A percentile compares a stretch with the other conserved stretches of the same genome.
These are phyloP conservation scores for Paratilapia polleni DNA, from an alignment of 2,113 vertebrate species.

Conservation along the genomic window DNA sequence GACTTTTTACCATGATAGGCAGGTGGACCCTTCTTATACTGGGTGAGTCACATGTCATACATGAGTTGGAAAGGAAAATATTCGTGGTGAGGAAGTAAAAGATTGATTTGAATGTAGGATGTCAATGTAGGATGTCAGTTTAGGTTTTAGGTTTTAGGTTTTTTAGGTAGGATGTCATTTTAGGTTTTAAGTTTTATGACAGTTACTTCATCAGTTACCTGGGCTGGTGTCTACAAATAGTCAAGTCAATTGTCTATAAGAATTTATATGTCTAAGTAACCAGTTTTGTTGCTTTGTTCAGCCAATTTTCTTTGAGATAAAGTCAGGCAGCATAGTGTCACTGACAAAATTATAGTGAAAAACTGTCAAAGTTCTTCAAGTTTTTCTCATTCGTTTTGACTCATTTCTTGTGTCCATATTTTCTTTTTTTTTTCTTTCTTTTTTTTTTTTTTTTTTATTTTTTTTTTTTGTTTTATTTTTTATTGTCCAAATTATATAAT, in stretches of 20 bases:
- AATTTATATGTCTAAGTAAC: not conserved
- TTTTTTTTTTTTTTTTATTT: too few relatives aligned
- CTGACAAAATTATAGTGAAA: not conserved
- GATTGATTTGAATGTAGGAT: not conserved
- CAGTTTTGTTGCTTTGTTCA: not conserved
- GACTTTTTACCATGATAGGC: slow-evolving; percentile 58
- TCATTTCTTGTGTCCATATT: not conserved
- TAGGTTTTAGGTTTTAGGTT: too few relatives aligned
- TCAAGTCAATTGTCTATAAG: not conserved
- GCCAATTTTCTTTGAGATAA: not conserved
- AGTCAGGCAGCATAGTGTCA: not conserved
- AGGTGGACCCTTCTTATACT: slow-evolving; percentile 55
- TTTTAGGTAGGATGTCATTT: too few relatives aligned
- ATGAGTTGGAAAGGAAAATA: slow-evolving; percentile 26
- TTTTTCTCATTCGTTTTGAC: not conserved
- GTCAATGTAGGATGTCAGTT: too few relatives aligned
- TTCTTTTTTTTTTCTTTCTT: too few relatives aligned
- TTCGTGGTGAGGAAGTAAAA: not conserved
- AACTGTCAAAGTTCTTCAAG: not conserved
- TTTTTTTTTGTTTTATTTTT: too few relatives aligned
- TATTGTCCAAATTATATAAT: too few relatives aligned
- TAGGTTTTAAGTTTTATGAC: too few relatives aligned
- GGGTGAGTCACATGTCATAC: slow-evolving; percentile 69
- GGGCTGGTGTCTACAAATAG: not conserved
- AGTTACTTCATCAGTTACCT: too few relatives aligned